These are phyloP conservation scores for Podarcis muralis DNA, from an alignment of 2,113 vertebrate genomes.

Conservation along the genomic window DNA sequence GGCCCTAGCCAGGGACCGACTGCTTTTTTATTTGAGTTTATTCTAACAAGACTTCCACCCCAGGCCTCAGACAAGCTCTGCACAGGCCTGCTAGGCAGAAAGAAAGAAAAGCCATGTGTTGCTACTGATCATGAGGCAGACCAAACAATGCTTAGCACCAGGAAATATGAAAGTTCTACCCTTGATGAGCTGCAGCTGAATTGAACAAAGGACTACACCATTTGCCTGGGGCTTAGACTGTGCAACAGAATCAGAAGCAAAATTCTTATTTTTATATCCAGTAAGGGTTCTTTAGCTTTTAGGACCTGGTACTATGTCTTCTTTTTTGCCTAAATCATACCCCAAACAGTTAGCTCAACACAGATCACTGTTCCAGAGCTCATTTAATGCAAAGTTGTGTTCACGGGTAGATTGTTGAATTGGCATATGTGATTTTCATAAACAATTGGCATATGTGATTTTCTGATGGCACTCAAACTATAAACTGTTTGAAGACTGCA, in stretches of 20 bases:
- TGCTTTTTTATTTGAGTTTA: no score
- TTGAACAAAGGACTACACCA: background rate
- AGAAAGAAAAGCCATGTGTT: background rate
- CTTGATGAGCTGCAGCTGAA: background rate
- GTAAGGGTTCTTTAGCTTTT: conserved; percentile 36
- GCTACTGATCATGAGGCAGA: background rate
- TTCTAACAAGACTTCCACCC: no score
- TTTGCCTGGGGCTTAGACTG: background rate
- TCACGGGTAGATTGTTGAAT: background rate
- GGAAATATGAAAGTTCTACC: background rate
- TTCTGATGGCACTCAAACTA: conserved; percentile 29
- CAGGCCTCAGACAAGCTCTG: no score
- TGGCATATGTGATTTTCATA: background rate
- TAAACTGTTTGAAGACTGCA: conserved; percentile 19
- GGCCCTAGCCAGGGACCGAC: no score
- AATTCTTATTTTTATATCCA: conserved; percentile 16
- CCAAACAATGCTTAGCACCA: background rate
- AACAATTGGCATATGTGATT: conserved; percentile 17
- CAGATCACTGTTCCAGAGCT: conserved; percentile 32
- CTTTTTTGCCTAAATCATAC: background rate
- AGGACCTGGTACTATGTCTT: conserved; percentile 22
- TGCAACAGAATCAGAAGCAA: conserved; percentile 35
- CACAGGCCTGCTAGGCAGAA: no score
- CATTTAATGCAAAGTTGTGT: background rate
- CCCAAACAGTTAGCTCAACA: conserved; percentile 11